Base-by-base conservation (phyloP, 2,888 invertebrate species). In the Pocota personata region DNA sequence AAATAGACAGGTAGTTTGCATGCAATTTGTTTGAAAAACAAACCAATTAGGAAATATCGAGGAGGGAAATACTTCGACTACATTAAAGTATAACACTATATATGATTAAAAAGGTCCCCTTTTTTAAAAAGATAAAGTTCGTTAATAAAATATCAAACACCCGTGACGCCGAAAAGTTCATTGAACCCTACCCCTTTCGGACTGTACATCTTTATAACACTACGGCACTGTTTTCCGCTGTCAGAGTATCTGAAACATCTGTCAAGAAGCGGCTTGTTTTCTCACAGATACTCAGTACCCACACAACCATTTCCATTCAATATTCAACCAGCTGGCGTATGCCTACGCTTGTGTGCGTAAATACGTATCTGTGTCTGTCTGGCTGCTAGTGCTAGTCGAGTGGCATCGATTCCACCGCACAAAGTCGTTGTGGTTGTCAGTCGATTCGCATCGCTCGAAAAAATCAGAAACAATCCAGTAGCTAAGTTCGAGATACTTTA, bases 381-480 rank as follows among this genome's bases (percentile, higher is more conserved):
- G 4, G n/a, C 27, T 62, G 40, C 50, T 12, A 14, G 3, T 60
- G 73, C n/a, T 72, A 43, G 69, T 73, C 43, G 52, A 60, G 14
- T 80, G 86, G 37, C 86, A 80, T 72, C 80, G 76, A 76, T 72
- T 86, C 76, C 14, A 40, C 57, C 80, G 46, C 37, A 75, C 71
- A 75, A 66, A 75, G 50, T 64, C 57, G 66, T 52, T 52, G 30
- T 60, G 46, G 32, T 64, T 80, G 73, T 58, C 67, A 71, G 71
- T 71, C 78, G 62, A 37, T 57, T 57, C 48, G 62, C 35, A 66
- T 75, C 57, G 66, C 46, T 52, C 58, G 24, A 75, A 80, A 71
- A 80, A 80, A 71, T 46, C 52, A 40, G 16, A 67, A 71, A 32
- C 32, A 55, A 19, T 30, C 21, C 10, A 21, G 21, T 60, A 8